Conservation (phyloP, 2,113 vertebrate genomes). For the Pseudopodoces humilis region DNA sequence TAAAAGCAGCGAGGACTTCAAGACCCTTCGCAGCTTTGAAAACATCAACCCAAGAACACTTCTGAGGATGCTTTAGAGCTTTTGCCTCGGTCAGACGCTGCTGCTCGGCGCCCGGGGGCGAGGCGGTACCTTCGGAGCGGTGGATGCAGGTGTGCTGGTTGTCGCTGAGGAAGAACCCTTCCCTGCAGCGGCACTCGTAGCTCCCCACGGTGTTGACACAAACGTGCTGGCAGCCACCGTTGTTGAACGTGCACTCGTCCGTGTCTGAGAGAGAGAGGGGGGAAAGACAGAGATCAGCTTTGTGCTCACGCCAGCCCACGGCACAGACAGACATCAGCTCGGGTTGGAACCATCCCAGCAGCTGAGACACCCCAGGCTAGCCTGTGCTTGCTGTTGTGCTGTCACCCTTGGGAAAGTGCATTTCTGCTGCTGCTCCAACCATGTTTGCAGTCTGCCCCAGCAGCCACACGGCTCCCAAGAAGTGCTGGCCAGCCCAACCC, state of each 20-base stretch:
- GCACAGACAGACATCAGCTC: background rate
- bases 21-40: background rate
- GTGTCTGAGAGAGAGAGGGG: constrained; percentile 65
- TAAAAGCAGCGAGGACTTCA: background rate
- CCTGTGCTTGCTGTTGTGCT: background rate
- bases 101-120: background rate
- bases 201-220: constrained; percentile 95
- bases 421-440: background rate
- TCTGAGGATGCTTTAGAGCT: background rate
- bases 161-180: constrained; percentile 95
- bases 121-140: constrained; percentile 86
- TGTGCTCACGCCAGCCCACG: background rate
- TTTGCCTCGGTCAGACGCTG: background rate
- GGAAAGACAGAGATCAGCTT: background rate
- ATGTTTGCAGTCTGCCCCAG: background rate
- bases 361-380: background rate
- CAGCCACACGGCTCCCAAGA: background rate
- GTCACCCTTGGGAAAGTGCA: background rate
- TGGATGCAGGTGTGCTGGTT: constrained; percentile 99
- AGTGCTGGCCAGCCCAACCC: background rate
- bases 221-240: constrained; percentile 93
- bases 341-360: fast-evolving
- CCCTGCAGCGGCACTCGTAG: constrained; percentile 93
- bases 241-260: constrained; percentile 89
- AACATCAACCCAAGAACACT: background rate